phyloP scores from a whole-genome alignment of 2,113 vertebrate species.

The Xenopus laevis region DNA sequence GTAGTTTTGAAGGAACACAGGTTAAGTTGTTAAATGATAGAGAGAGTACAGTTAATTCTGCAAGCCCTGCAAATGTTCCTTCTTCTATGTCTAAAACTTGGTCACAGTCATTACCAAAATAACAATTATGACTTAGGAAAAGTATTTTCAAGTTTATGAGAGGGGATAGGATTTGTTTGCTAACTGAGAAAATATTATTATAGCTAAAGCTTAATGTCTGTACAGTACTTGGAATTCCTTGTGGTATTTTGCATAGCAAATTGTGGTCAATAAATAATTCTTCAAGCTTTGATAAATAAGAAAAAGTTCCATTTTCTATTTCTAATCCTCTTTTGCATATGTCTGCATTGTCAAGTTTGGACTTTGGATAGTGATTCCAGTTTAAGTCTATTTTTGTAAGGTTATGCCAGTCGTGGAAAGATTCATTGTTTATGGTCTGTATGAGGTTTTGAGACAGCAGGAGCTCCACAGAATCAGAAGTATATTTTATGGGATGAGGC shows the following conservation, averaged over 20 bases:
- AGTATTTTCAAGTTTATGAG: conserved; percentile 50
- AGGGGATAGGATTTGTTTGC: conserved; percentile 28
- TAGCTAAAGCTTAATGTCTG: conserved; percentile 30
- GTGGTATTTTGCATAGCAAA: conserved; percentile 46
- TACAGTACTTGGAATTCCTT: conserved; percentile 51
- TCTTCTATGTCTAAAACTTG: conserved; percentile 8
- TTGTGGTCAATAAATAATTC: conserved; percentile 47
- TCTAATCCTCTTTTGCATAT: neutral
- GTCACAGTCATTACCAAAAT: conserved; percentile 49
- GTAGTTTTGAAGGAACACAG: conserved; percentile 52
- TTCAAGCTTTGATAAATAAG: conserved; percentile 56
- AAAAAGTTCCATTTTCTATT: conserved; percentile 50
- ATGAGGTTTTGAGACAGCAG: conserved; percentile 66
- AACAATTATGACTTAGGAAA: conserved; percentile 56
- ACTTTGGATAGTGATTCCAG: conserved; percentile 19
- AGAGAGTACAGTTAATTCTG: conserved; percentile 40
- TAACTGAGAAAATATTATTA: conserved; percentile 53
- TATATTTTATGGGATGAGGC: conserved; percentile 52
- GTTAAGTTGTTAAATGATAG: conserved; percentile 62
- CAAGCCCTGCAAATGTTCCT: conserved; percentile 46
- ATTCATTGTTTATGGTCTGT: conserved; percentile 45
- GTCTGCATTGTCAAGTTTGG: neutral
- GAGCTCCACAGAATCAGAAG: conserved; percentile 56
- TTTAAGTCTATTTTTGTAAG: conserved; percentile 57
- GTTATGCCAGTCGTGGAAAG: conserved; percentile 55